Percentiles rank a stretch among this genome's conserved stretches.
Evolutionary conservation across 2,113 vertebrate species (phyloP).

Genomic region (Ctenodactylus gundi): DNA sequence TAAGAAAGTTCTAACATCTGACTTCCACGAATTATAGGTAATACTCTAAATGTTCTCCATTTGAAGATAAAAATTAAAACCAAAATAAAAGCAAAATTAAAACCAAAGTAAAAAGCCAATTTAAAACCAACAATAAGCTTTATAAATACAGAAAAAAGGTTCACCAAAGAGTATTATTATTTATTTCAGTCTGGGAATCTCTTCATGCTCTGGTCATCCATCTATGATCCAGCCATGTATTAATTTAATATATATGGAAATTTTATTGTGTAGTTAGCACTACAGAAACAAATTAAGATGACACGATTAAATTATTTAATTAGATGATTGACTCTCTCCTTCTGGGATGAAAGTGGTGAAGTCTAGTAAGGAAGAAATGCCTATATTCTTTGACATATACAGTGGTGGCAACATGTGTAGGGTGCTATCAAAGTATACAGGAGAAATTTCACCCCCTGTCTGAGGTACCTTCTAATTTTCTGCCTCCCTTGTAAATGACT

Average conservation of each 20-base stretch:
- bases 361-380: background rate
- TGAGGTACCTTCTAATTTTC: background rate
- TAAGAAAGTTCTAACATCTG: background rate
- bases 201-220: background rate
- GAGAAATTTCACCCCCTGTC: background rate
- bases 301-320: too few relatives aligned
- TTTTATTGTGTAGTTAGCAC: background rate
- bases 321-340: background rate
- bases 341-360: background rate
- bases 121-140: background rate
- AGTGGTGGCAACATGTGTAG: background rate
- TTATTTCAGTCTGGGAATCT: background rate
- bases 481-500: background rate
- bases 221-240: background rate
- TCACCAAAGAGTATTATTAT: background rate
- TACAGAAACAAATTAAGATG: background rate
- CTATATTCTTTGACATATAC: background rate
- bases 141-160: background rate
- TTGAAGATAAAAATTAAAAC: conserved; percentile 9
- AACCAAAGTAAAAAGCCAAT: background rate
- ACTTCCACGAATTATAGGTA: background rate
- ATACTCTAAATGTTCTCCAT: background rate
- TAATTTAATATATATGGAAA: background rate
- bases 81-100: background rate
- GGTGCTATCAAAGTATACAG: background rate